These are phyloP conservation scores for Sussaba pulchella DNA, from an alignment of 2,888 invertebrate genomes.

Conservation along the genomic window DNA sequence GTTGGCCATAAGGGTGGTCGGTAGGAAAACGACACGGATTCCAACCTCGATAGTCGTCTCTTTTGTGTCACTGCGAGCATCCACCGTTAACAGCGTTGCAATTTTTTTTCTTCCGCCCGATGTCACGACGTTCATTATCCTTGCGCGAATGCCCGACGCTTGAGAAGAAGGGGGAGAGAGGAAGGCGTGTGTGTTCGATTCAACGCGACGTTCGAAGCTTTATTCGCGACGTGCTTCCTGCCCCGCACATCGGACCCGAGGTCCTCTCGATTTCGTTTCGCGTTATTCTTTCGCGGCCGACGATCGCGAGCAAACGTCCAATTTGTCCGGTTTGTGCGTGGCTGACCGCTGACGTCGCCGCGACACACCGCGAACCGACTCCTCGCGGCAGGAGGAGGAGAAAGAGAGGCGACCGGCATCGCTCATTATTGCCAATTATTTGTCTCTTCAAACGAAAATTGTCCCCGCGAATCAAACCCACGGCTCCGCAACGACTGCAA, in stretches of 20 bases:
- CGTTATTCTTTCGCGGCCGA: conserved; percentile 53
- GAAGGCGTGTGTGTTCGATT: conserved; percentile 25
- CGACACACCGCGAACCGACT: conserved; percentile 11
- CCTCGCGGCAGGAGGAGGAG: conserved; percentile 15
- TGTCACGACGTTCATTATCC: conserved; percentile 64
- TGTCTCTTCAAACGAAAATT: conserved; percentile 71
- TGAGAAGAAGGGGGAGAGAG: too few species aligned
- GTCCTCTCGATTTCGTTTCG: conserved; percentile 64
- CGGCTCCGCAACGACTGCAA: not conserved
- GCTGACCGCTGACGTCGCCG: conserved; percentile 21
- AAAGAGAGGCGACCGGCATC: conserved; percentile 63
- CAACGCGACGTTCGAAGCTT: not conserved
- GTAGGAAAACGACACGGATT: conserved; percentile 62
- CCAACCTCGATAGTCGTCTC: conserved; percentile 29
- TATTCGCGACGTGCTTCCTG: conserved; percentile 45
- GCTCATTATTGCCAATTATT: conserved; percentile 75
- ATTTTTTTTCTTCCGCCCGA: conserved; percentile 61
- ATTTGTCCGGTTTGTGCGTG: conserved; percentile 63
- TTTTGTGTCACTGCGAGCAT: conserved; percentile 17
- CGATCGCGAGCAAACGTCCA: conserved; percentile 64
- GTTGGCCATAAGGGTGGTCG: conserved; percentile 68
- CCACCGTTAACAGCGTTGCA: conserved; percentile 32
- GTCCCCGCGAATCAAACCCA: conserved; percentile 63
- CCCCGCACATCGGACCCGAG: conserved; percentile 13
- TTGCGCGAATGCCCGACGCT: conserved; percentile 65